phyloP scores from a whole-genome alignment of 2,113 vertebrate species.

The Eclectus roratus region DNA sequence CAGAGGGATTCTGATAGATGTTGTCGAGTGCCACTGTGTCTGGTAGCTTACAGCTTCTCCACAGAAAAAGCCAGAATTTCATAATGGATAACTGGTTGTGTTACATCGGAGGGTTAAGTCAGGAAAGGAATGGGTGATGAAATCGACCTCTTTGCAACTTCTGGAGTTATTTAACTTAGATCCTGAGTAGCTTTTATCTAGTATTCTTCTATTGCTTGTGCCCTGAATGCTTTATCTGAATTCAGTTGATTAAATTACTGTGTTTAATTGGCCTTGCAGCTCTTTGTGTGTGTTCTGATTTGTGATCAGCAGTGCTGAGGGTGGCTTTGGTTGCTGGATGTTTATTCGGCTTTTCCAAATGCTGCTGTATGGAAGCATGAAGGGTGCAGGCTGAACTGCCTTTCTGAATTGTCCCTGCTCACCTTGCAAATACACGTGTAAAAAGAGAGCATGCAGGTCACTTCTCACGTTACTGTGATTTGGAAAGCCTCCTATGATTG shows the following conservation, averaged over 20 bases:
- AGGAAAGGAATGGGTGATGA: background rate
- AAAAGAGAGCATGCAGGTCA: background rate
- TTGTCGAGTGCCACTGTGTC: background rate
- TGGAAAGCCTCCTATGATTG: background rate
- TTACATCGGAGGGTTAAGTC: background rate
- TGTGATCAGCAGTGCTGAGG: background rate
- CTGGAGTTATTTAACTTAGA: background rate
- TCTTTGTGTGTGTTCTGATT: background rate
- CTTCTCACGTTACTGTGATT: background rate
- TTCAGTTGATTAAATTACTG: background rate
- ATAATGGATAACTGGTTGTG: background rate
- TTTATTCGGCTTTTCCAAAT: background rate
- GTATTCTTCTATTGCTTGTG: background rate
- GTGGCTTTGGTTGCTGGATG: background rate
- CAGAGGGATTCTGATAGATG: background rate
- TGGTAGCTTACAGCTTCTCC: background rate
- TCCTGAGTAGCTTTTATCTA: background rate
- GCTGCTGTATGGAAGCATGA: background rate
- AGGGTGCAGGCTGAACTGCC: background rate
- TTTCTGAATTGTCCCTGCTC: background rate
- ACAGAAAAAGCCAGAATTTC: background rate
- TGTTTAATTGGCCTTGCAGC: background rate
- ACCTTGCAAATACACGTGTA: background rate
- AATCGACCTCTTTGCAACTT: background rate
- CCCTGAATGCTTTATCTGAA: background rate